phyloP scores from a whole-genome alignment of 2,888 invertebrate genomes.

The Drosophila subquinaria region DNA sequence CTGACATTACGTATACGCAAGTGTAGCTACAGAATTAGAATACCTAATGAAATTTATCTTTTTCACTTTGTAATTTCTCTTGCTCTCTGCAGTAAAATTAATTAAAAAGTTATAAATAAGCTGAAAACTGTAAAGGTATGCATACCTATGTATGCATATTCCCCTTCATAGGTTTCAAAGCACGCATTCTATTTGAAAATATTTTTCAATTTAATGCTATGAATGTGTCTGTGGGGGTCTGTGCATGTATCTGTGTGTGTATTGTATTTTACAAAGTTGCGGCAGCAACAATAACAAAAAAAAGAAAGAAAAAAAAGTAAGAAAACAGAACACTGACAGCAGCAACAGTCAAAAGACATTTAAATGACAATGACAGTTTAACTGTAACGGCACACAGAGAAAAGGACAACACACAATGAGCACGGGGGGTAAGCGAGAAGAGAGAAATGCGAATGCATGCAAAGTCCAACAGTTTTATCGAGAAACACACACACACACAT shows the following conservation, averaged over 20 bases:
- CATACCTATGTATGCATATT: slow-evolving; percentile 17
- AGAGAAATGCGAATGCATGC: slow-evolving; percentile 39
- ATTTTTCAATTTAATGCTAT: slow-evolving; percentile 41
- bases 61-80: not conserved
- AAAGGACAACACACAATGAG: slow-evolving; percentile 41
- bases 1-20: slow-evolving; percentile 5
- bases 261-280: slow-evolving; percentile 24
- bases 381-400: slow-evolving; percentile 61
- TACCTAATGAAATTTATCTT: not conserved
- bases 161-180: slow-evolving; percentile 2
- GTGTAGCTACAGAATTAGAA: not conserved
- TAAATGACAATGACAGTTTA: slow-evolving; percentile 79
- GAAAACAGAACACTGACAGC: slow-evolving; percentile 41
- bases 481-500: slow-evolving; percentile 38
- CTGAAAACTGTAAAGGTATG: slow-evolving; percentile 17
- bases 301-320: slow-evolving; percentile 4
- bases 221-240: slow-evolving; percentile 2
- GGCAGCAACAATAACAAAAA: slow-evolving; percentile 19
- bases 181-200: slow-evolving; percentile 32
- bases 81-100: slow-evolving; percentile 31
- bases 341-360: slow-evolving; percentile 75
- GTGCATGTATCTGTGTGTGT: not conserved
- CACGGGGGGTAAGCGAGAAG: not conserved
- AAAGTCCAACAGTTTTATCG: slow-evolving; percentile 74
- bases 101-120: slow-evolving; percentile 67